These are phyloP conservation scores for Conops quadrifasciatus DNA, from an alignment of 2,888 invertebrate genomes.

Conservation along the genomic window DNA sequence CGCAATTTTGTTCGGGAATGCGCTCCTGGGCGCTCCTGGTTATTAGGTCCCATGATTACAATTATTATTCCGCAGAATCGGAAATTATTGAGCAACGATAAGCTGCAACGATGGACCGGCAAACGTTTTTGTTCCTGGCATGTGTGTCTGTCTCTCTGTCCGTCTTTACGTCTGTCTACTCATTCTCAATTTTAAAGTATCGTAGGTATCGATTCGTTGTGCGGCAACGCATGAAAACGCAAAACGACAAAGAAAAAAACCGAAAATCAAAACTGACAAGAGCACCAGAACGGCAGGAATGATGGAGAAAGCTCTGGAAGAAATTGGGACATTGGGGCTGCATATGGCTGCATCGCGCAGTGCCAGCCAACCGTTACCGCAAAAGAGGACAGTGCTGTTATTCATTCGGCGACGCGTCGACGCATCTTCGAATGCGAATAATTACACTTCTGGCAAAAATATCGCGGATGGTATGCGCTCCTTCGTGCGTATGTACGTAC, in stretches of 20 bases:
- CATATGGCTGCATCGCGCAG: no score
- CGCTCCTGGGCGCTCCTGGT: constrained; percentile 26
- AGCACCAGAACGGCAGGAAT: background rate
- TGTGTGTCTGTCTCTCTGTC: background rate
- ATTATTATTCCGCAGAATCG: constrained; percentile 27
- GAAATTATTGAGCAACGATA: constrained; percentile 18
- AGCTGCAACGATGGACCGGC: background rate
- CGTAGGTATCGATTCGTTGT: no score
- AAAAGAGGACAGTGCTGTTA: background rate
- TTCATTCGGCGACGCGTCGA: no score
- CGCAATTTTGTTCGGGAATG: constrained; percentile 15
- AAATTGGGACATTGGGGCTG: no score
- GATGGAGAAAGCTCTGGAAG: background rate
- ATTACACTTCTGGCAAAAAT: no score
- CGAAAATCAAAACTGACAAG: background rate
- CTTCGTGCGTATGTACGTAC: no score
- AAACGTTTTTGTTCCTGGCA: background rate
- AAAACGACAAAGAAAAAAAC: no score
- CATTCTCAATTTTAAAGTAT: no score
- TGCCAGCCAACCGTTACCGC: constrained; percentile 3
- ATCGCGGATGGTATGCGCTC: no score
- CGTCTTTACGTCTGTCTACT: no score
- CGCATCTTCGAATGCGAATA: no score
- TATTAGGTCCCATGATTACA: constrained; percentile 31
- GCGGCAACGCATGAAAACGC: no score